These are phyloP conservation scores for Craterocephalus amniculus DNA, from an alignment of 2,797 vertebrate genomes.

Conservation along the genomic window DNA sequence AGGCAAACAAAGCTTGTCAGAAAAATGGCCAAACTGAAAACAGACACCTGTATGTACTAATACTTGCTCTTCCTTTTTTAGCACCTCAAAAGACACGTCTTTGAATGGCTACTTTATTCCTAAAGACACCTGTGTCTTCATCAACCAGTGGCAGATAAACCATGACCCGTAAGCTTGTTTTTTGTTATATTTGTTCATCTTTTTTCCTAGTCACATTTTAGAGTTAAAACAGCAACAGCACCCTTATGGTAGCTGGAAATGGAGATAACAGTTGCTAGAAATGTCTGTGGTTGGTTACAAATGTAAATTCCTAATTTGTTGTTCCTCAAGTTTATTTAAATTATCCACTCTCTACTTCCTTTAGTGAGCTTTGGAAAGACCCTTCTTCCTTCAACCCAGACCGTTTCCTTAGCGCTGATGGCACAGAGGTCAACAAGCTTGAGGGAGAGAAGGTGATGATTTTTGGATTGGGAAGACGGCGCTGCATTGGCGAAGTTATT, in stretches of 20 bases:
- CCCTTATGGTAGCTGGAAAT: background rate
- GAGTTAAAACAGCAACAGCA: background rate
- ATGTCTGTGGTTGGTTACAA: too few species aligned
- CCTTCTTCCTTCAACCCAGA: conserved; percentile 87
- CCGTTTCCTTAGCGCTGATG: conserved; percentile 84
- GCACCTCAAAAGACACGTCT: conserved; percentile 86
- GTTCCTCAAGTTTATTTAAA: conserved; percentile 2
- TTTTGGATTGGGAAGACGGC: conserved; percentile 91
- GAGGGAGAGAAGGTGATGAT: conserved; percentile 86
- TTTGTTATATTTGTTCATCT: background rate
- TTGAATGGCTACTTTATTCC: conserved; percentile 92
- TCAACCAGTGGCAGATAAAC: conserved; percentile 98
- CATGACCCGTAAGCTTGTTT: conserved; percentile 89
- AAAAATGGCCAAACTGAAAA: background rate
- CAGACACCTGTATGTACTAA: background rate
- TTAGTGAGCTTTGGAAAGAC: conserved; percentile 89
- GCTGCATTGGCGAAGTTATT: conserved; percentile 90
- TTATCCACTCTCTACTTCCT: conserved; percentile 18
- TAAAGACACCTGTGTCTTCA: conserved; percentile 90
- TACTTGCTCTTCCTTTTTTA: conserved; percentile 57
- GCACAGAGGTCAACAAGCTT: conserved; percentile 76
- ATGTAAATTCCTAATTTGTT: conserved; percentile 2
- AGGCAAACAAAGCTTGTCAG: background rate
- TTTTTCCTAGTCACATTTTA: background rate
- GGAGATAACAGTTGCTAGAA: background rate